Evolutionary conservation across 2,113 vertebrate genomes (phyloP).

Genomic region (Ptyas mucosa): DNA sequence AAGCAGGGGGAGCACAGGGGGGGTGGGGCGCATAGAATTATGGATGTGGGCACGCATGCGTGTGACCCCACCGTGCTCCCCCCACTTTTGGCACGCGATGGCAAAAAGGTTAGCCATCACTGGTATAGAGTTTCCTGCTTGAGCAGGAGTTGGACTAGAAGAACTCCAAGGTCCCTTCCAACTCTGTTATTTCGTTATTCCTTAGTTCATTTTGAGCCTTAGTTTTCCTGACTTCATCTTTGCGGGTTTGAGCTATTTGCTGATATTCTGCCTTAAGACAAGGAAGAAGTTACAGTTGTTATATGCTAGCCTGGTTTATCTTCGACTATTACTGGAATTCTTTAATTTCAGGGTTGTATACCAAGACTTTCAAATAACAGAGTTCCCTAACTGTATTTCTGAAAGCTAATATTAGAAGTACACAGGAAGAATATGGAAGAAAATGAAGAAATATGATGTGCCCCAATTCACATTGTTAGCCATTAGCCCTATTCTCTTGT

Average conservation of each 20-base stretch:
- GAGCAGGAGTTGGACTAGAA: neutral
- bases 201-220: no score
- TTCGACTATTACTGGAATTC: conserved; percentile 55
- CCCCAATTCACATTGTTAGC: neutral
- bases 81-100: no score
- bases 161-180: no score
- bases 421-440: neutral
- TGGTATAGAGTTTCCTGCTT: neutral
- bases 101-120: no score
- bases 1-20: no score
- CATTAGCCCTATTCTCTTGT: neutral
- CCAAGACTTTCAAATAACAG: neutral
- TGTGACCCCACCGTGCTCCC: no score
- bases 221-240: no score
- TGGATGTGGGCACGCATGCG: no score
- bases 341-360: conserved; percentile 53
- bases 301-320: conserved; percentile 17
- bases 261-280: no score
- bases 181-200: no score
- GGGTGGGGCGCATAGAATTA: no score
- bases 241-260: no score
- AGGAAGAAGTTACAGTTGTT: conserved; percentile 40
- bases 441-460: neutral
- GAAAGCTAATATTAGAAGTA: neutral
- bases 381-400: neutral